These are phyloP conservation scores for Haplochromis vanheusdeni DNA, from an alignment of 2,113 vertebrate genomes.

Conservation along the genomic window DNA sequence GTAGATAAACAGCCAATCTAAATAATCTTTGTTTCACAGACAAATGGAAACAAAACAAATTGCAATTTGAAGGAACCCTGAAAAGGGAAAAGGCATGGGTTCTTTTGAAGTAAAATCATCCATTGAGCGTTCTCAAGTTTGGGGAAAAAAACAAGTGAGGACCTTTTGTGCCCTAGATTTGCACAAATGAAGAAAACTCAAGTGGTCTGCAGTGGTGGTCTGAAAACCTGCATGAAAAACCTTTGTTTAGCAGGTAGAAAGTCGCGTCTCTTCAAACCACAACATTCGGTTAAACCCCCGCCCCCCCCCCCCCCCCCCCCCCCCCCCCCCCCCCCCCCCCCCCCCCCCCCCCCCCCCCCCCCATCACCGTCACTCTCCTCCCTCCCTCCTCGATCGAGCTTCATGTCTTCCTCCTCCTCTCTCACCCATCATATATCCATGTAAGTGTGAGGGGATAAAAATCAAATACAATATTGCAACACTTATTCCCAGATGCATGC, in stretches of 20 bases:
- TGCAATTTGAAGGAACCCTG: background rate
- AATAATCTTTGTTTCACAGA: background rate
- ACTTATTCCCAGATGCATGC: background rate
- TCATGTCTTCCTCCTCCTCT: conserved; percentile 3
- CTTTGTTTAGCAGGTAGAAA: background rate
- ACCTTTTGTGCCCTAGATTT: background rate
- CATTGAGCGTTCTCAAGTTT: background rate
- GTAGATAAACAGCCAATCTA: background rate
- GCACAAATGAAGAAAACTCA: background rate
- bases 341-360: too few species aligned
- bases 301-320: too few species aligned
- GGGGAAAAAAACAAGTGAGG: background rate
- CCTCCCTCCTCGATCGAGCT: background rate
- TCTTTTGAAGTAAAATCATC: background rate
- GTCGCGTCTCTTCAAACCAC: background rate
- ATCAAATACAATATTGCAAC: background rate
- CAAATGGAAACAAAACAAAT: background rate
- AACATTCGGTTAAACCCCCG: background rate
- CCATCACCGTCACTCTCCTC: conserved; percentile 24
- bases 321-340: too few species aligned
- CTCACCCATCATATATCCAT: background rate
- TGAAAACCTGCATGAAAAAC: background rate
- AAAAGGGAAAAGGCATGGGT: background rate
- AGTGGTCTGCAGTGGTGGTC: background rate
- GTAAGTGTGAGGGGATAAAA: background rate